A percentile compares a stretch with the other conserved stretches of the same genome.
Conservation (phyloP, 2,888 invertebrate species). For the Arctia plantaginis region DNA sequence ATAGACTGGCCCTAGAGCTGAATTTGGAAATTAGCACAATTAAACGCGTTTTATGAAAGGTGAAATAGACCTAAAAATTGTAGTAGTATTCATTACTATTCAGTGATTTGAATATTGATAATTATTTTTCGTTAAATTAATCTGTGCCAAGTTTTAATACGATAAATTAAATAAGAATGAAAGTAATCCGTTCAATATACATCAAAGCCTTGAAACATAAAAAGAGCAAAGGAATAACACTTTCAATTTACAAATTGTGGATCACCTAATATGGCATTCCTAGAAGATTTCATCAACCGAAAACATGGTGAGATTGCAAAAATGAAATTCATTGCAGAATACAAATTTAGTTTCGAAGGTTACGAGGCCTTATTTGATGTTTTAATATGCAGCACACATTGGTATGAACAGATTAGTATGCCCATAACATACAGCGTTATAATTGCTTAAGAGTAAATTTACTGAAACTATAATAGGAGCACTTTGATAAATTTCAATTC, state of each 20-base stretch:
- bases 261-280: neutral
- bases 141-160: too few species aligned
- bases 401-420: neutral
- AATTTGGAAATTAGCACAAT: too few species aligned
- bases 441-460: neutral
- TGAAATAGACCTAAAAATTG: too few species aligned
- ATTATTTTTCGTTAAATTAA: too few species aligned
- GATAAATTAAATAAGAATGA: neutral
- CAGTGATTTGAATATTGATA: too few species aligned
- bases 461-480: neutral
- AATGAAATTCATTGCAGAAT: neutral
- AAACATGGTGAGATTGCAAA: neutral
- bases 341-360: constrained; percentile 1
- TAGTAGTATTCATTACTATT: too few species aligned
- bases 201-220: neutral
- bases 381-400: constrained; percentile 1
- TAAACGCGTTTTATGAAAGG: too few species aligned
- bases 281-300: neutral
- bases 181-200: too few species aligned
- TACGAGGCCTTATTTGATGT: neutral
- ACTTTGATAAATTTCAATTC: neutral
- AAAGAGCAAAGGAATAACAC: neutral
- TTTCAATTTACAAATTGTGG: neutral
- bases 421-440: neutral
- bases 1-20: too few species aligned